These are phyloP conservation scores for Mesocricetus auratus DNA, from an alignment of 2,113 vertebrate species.

Conservation along the genomic window DNA sequence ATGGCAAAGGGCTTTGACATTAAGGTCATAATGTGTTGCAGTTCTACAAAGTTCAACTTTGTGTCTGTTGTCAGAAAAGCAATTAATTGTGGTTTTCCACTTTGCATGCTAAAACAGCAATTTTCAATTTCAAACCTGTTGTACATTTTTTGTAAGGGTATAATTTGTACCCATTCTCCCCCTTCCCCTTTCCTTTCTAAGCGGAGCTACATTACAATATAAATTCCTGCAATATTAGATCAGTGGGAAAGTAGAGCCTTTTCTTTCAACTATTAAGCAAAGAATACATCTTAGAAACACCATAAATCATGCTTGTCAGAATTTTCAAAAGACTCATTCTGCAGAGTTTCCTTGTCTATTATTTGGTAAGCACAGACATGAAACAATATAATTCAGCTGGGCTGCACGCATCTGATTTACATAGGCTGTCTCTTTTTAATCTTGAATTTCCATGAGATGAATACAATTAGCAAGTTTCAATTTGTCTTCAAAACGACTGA, in stretches of 20 bases:
- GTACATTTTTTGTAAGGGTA: slow-evolving; percentile 81
- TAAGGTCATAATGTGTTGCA: slow-evolving; percentile 67
- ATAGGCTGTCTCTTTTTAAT: slow-evolving; percentile 84
- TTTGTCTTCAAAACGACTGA: slow-evolving; percentile 86
- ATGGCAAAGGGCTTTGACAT: slow-evolving; percentile 74
- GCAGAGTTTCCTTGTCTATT: slow-evolving; percentile 86
- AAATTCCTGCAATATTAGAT: slow-evolving; percentile 85
- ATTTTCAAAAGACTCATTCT: slow-evolving; percentile 85
- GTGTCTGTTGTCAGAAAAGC: slow-evolving; percentile 82
- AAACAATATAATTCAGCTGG: slow-evolving; percentile 84
- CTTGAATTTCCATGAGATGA: slow-evolving; percentile 84
- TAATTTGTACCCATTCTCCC: slow-evolving; percentile 84
- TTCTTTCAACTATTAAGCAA: slow-evolving; percentile 83
- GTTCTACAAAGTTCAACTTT: slow-evolving; percentile 80
- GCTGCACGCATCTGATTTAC: slow-evolving; percentile 83
- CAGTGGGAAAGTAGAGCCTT: slow-evolving; percentile 81
- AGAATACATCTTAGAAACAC: slow-evolving; percentile 83
- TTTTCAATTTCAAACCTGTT: slow-evolving; percentile 87
- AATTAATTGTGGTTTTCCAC: slow-evolving; percentile 86
- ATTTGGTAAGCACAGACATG: slow-evolving; percentile 84
- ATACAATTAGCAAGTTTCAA: slow-evolving; percentile 86
- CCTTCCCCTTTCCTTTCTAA: slow-evolving; percentile 79
- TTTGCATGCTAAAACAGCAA: slow-evolving; percentile 85
- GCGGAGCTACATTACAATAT: slow-evolving; percentile 85
- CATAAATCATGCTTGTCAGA: slow-evolving; percentile 89